Percentiles rank a stretch among this genome's conserved stretches.
Conservation (phyloP, 1,140 invertebrate genomes). For the Grapholita molesta region DNA sequence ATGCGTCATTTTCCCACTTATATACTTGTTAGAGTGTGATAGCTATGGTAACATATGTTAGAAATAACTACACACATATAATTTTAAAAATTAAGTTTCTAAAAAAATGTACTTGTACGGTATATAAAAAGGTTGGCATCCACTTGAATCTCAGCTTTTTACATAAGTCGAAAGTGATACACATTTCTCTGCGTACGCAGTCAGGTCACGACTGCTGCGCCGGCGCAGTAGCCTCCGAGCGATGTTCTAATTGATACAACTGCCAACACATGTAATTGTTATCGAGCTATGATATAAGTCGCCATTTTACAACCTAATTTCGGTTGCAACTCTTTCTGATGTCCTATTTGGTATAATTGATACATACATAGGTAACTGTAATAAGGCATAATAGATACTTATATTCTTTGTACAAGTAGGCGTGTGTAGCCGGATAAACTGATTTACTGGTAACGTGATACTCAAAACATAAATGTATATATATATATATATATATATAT, state of each 20-base stretch:
- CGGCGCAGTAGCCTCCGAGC: not conserved
- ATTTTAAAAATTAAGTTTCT: too few species aligned
- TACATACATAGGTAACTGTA: not conserved
- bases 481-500: too few species aligned
- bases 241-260: conserved; percentile 6
- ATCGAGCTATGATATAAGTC: conserved; percentile 7
- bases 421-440: not conserved
- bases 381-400: not conserved
- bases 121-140: conserved; percentile 10
- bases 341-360: too few species aligned
- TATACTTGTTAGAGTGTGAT: too few species aligned
- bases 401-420: not conserved
- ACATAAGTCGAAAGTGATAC: conserved; percentile 14
- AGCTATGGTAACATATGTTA: too few species aligned
- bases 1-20: too few species aligned
- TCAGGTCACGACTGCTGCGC: not conserved
- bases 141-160: not conserved
- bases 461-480: too few species aligned
- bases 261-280: conserved; percentile 13
- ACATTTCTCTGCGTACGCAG: conserved; percentile 4
- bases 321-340: too few species aligned
- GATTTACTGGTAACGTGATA: too few species aligned
- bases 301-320: not conserved
- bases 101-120: too few species aligned
- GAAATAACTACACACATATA: too few species aligned